These are phyloP conservation scores for Meles meles DNA, from an alignment of 2,113 vertebrate genomes.

Conservation along the genomic window DNA sequence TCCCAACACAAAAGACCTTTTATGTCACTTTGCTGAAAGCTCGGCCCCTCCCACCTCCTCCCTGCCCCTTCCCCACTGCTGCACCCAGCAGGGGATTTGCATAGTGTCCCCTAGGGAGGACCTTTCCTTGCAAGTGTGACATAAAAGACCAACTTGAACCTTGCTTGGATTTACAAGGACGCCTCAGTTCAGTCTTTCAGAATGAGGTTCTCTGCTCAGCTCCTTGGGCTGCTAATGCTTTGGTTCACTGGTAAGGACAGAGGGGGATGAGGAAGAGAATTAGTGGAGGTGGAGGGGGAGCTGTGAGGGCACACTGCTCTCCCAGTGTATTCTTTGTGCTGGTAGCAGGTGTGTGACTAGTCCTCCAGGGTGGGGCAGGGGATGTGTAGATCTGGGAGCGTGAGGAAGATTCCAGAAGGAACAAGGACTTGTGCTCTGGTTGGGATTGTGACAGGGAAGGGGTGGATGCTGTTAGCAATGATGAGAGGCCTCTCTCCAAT, in stretches of 20 bases:
- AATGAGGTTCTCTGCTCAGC: neutral
- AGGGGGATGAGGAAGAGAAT: neutral
- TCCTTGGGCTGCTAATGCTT: neutral
- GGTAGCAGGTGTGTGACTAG: neutral
- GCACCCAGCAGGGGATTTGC: neutral
- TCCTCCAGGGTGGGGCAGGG: neutral
- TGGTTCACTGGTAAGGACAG: neutral
- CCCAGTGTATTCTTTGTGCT: rapidly evolving
- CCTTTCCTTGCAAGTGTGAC: neutral
- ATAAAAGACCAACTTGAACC: neutral
- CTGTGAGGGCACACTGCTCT: too few relatives aligned
- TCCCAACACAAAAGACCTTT: neutral
- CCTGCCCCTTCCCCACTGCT: rapidly evolving
- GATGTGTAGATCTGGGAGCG: neutral
- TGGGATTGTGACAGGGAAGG: neutral
- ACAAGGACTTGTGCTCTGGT: neutral
- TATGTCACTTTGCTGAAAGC: neutral
- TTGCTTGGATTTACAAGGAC: neutral
- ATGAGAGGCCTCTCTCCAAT: neutral
- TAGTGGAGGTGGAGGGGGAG: rapidly evolving
- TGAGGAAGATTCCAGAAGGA: neutral
- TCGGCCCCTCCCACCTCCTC: neutral
- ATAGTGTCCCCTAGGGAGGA: neutral
- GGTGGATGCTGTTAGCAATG: rapidly evolving
- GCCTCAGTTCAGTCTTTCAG: neutral